Evolutionary conservation across 1,140 invertebrate species (phyloP), one percentile per base, ranked within the genome.

Genomic region (Drosophila asahinai): DNA sequence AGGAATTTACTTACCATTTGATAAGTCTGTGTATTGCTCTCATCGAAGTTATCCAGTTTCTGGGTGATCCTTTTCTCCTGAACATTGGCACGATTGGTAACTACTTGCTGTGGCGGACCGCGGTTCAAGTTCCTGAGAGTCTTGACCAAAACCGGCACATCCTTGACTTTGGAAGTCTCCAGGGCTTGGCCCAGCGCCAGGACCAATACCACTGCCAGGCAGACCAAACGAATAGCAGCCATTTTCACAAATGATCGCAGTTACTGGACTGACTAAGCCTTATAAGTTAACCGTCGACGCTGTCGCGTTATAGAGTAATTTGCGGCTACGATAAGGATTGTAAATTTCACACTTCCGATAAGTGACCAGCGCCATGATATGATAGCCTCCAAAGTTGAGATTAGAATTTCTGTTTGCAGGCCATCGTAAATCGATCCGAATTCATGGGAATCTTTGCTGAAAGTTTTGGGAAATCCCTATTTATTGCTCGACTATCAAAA

Each of bases 31-130:
- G 92, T 93, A 70, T 97, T 95, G 11, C 93, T 93, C 8, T 94
- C 94, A 92, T 97, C 95, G 78, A 96, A 97, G 92, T 97, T 95
- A 91, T 97, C 96, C 19, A 97, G 76, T 42, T 87, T 91, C 27
- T 93, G 92, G 27, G 82, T 83, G 38, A 93, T 92, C 86, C 86
- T 91, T 73, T 87, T 76, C 19, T 83, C 83, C 25, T 51, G 38
- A 0, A 67, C 65, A 30, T 11, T 59, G 0, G 15, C 74, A 0
- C 83, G 75, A 1, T 47, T 64, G 0, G 52, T 22, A 27, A 67
- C 2, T 25, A 40, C 17, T 38, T 45, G 71, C 19, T 58, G 42
- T 1, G 91, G 91, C 19, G 91, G 91, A 25, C 81, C 91, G 25
- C 89, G 83, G 3, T 81, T 58, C 40, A 92, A 59, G 7, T 87